These are phyloP conservation scores for Brienomyrus brachyistius DNA, from an alignment of 2,113 vertebrate genomes.

Conservation along the genomic window DNA sequence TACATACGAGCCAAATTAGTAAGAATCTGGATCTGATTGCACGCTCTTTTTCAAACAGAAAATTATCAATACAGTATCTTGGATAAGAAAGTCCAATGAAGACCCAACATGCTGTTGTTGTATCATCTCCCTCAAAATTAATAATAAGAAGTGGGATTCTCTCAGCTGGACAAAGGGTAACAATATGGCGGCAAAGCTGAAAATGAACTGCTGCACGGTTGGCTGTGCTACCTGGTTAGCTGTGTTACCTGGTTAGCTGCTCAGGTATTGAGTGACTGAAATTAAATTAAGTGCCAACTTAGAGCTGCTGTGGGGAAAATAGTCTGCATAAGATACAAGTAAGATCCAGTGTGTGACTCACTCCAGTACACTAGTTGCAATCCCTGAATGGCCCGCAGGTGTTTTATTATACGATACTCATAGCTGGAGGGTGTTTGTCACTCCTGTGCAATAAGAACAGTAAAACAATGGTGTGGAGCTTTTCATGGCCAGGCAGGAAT, in stretches of 20 bases:
- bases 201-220: slow-evolving; percentile 35
- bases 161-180: slow-evolving; percentile 35
- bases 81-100: background rate
- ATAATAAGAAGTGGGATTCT: slow-evolving; percentile 33
- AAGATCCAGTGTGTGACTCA: background rate
- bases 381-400: background rate
- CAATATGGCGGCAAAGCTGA: slow-evolving; percentile 46
- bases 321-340: slow-evolving; percentile 7
- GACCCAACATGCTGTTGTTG: background rate
- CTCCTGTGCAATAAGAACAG: background rate
- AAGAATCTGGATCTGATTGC: background rate
- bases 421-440: background rate
- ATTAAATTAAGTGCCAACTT: slow-evolving; percentile 27
- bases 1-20: background rate
- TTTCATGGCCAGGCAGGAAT: background rate
- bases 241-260: slow-evolving; percentile 25
- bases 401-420: background rate
- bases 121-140: background rate
- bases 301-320: background rate
- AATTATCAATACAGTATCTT: background rate
- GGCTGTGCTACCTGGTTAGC: too few species aligned
- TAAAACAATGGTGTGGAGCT: background rate
- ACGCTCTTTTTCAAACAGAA: background rate
- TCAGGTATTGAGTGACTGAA: slow-evolving; percentile 20
- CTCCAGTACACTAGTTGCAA: background rate